These are phyloP conservation scores for Cossypha dichroa DNA, from an alignment of 2,797 vertebrate species.

Conservation along the genomic window DNA sequence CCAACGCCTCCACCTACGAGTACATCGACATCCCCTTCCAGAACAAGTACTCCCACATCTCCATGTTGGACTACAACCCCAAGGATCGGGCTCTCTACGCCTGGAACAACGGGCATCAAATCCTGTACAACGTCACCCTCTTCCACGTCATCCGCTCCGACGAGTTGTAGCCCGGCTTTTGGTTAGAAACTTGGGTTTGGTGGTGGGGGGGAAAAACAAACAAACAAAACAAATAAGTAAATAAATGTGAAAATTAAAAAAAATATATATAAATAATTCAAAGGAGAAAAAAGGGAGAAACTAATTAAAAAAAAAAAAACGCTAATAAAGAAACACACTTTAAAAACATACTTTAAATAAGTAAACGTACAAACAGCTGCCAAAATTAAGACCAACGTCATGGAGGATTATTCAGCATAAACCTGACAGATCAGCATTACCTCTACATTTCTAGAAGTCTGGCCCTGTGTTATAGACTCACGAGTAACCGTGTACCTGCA, in stretches of 20 bases:
- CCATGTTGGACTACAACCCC: constrained; percentile 99
- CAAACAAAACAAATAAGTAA: too few relatives aligned
- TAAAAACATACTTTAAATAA: constrained; percentile 7
- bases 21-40: constrained; percentile 97
- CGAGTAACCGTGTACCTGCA: constrained; percentile 38
- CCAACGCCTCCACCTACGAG: constrained; percentile 97
- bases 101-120: constrained; percentile 98
- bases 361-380: constrained; percentile 32
- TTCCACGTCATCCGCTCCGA: constrained; percentile 96
- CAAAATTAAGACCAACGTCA: constrained; percentile 12
- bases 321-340: constrained; percentile 8
- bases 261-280: not conserved
- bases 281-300: not conserved
- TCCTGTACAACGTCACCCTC: constrained; percentile 96
- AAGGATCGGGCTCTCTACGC: constrained; percentile 94
- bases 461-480: constrained; percentile 29
- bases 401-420: constrained; percentile 21
- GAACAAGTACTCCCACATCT: constrained; percentile 97
- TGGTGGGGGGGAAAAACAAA: rapidly evolving
- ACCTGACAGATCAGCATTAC: constrained; percentile 12
- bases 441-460: constrained; percentile 32
- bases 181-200: constrained; percentile 1
- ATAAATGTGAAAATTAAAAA: not conserved
- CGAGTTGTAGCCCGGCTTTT: constrained; percentile 83
- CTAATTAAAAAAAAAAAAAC: not conserved